Percentiles rank a stretch among this genome's conserved stretches.
phyloP scores from a whole-genome alignment of 1,140 invertebrate species.

The Papilio glaucus region DNA sequence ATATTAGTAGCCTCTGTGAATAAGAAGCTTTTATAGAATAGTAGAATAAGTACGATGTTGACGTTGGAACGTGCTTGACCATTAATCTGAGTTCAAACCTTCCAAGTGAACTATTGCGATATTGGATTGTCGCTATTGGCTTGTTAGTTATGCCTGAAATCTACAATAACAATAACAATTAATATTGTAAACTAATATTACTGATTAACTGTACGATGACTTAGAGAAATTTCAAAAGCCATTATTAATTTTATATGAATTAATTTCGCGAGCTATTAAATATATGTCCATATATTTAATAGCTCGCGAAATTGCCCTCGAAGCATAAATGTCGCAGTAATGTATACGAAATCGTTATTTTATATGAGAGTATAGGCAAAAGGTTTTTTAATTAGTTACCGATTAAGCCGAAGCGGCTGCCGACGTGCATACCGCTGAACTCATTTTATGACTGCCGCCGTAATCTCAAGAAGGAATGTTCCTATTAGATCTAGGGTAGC shows the following conservation, averaged over 20 bases:
- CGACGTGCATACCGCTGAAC: neutral
- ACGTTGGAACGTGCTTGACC: too few species aligned
- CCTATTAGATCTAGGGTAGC: constrained; percentile 10
- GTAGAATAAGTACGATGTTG: too few species aligned
- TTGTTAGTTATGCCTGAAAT: too few species aligned
- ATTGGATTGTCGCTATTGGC: too few species aligned
- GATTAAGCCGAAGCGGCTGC: neutral
- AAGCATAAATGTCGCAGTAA: constrained; percentile 25
- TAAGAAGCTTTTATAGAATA: too few species aligned
- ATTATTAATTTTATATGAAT: neutral
- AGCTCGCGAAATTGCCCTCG: neutral
- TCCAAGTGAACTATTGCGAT: too few species aligned
- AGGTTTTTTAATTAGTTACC: constrained; percentile 20
- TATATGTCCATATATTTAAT: constrained; percentile 3
- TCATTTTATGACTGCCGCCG: constrained; percentile 2
- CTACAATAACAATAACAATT: too few species aligned
- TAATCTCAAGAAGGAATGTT: constrained; percentile 17
- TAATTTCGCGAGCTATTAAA: too few species aligned
- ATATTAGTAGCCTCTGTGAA: too few species aligned
- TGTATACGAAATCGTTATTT: constrained; percentile 30
- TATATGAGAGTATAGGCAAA: constrained; percentile 11
- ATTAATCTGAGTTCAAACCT: too few species aligned
- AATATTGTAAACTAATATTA: neutral
- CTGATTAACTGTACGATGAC: constrained; percentile 2
- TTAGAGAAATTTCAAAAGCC: constrained; percentile 19